Percentiles rank a stretch among this genome's conserved stretches.
Evolutionary conservation across 2,797 vertebrate species (phyloP).

Genomic region (Myotis pilosus): DNA sequence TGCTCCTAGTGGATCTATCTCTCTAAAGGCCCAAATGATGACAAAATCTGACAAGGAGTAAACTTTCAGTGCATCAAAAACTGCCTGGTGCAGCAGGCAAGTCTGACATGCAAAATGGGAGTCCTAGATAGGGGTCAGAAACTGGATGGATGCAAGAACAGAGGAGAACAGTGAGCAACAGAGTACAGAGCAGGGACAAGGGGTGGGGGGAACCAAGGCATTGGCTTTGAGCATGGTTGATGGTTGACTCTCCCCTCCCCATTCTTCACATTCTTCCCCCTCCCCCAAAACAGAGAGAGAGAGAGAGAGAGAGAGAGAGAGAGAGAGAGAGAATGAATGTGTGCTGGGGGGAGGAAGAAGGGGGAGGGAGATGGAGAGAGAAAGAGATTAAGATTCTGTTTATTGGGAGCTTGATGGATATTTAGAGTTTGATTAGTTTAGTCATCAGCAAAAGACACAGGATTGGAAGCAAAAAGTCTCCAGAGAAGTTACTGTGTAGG

Average conservation of each 20-base stretch:
- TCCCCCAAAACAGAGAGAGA: neutral
- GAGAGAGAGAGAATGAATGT: neutral
- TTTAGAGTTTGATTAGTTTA: slow-evolving; percentile 28
- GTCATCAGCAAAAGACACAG: neutral
- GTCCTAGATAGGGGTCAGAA: neutral
- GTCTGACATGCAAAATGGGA: neutral
- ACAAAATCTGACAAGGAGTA: neutral
- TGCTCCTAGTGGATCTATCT: neutral
- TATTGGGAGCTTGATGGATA: neutral
- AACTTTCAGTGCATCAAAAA: neutral
- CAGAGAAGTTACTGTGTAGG: neutral
- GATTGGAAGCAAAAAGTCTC: neutral
- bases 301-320: neutral
- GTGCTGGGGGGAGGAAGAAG: neutral
- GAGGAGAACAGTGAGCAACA: neutral
- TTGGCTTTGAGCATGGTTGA: neutral
- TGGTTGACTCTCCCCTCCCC: neutral
- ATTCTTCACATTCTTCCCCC: neutral
- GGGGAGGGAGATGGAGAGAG: neutral
- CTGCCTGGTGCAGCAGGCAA: neutral
- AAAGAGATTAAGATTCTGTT: neutral
- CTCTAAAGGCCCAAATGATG: neutral
- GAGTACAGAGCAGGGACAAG: neutral
- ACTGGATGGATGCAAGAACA: neutral
- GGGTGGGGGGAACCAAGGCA: rapidly evolving